Conservation (phyloP, 1,140 invertebrate genomes). For the Tetragonula clypearis region DNA sequence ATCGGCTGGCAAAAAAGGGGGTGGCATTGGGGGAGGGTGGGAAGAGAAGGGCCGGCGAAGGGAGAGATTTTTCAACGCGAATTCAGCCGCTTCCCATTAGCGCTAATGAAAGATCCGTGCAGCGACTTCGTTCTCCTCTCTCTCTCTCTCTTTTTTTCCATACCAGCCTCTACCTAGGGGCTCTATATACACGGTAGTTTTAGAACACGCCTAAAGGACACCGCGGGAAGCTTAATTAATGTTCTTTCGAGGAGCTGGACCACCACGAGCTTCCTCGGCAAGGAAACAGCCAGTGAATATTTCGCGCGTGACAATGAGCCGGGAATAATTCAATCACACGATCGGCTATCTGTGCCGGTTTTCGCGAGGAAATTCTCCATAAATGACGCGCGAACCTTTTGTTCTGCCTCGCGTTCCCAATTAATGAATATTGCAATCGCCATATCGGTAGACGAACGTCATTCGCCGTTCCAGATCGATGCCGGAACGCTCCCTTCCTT, state of each 20-base stretch:
- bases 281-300: conserved; percentile 32
- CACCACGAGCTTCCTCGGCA: not conserved
- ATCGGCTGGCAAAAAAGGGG: conserved; percentile 23
- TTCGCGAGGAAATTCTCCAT: not conserved
- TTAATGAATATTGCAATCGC: conserved; percentile 4
- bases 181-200: conserved; percentile 31
- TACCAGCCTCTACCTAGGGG: not conserved
- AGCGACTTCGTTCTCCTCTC: conserved; percentile 40
- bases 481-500: not conserved
- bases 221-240: conserved; percentile 57
- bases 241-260: conserved; percentile 5
- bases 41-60: not conserved
- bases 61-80: conserved; percentile 32
- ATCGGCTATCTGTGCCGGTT: not conserved
- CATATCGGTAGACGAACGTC: not conserved
- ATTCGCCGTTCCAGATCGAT: not conserved
- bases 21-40: not conserved
- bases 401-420: not conserved
- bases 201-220: conserved; percentile 57
- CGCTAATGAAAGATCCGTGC: conserved; percentile 60
- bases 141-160: conserved; percentile 26
- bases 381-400: not conserved
- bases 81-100: conserved; percentile 56
- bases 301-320: not conserved
- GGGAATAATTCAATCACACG: not conserved